A percentile compares a stretch with the other conserved stretches of the same genome.
phyloP scores from a whole-genome alignment of 1,140 invertebrate species.

The Yoshiicerus persimilis region DNA sequence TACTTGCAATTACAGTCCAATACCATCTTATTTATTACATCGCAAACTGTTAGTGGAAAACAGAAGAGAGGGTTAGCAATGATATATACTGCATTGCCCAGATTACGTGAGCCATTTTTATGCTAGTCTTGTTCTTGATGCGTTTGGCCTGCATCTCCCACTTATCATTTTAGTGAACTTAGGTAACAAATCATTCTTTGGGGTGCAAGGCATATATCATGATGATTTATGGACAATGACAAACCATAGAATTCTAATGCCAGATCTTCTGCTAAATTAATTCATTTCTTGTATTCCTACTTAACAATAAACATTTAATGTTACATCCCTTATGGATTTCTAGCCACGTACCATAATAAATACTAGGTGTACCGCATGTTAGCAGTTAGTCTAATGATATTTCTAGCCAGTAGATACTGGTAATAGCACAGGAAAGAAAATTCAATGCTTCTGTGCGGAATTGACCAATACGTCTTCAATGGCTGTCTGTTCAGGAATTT shows the following conservation, averaged over 20 bases:
- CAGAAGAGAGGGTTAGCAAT: no score
- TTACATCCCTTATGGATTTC: not conserved
- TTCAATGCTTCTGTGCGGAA: not conserved
- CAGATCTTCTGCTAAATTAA: not conserved
- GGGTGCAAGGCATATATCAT: not conserved
- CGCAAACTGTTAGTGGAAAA: no score
- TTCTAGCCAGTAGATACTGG: not conserved
- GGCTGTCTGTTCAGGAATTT: slow-evolving; percentile 7
- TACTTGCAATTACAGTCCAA: slow-evolving; percentile 35
- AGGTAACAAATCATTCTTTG: not conserved
- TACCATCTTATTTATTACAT: no score
- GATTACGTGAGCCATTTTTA: not conserved
- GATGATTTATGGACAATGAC: not conserved
- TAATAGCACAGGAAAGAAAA: not conserved
- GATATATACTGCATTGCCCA: no score
- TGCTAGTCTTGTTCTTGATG: no score
- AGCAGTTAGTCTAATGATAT: not conserved
- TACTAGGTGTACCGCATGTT: no score
- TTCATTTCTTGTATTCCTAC: not conserved
- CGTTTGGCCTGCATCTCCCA: not conserved
- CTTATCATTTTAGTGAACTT: not conserved
- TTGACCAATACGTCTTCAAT: slow-evolving; percentile 6
- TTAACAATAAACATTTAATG: not conserved
- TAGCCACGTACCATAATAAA: no score
- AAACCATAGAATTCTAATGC: not conserved